A percentile compares a stretch with the other conserved stretches of the same genome.
These are phyloP conservation scores for Campoplex capitator DNA, from an alignment of 2,888 invertebrate genomes.

Conservation along the genomic window DNA sequence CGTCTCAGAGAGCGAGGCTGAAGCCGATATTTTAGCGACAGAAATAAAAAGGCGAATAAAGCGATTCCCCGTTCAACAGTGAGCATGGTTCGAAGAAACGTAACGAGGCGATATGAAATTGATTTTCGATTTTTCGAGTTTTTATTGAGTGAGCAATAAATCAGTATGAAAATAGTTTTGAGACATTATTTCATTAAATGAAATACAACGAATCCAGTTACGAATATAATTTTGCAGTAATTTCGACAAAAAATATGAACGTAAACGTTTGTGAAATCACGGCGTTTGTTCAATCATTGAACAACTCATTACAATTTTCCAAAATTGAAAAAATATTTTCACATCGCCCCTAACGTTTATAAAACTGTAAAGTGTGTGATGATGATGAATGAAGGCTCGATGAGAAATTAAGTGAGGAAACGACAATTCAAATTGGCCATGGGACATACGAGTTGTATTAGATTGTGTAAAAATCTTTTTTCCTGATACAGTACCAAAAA, in stretches of 20 bases:
- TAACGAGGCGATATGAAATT: slow-evolving; percentile 32
- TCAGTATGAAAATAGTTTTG: too few species aligned
- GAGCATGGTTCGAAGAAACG: not conserved
- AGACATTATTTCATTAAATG: not conserved
- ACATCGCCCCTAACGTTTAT: slow-evolving; percentile 9
- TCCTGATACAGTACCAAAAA: not conserved
- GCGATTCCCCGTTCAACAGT: slow-evolving; percentile 20
- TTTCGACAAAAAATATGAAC: too few species aligned
- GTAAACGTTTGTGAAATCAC: not conserved
- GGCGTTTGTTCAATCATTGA: not conserved
- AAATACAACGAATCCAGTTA: not conserved
- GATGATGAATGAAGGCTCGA: slow-evolving; percentile 14
- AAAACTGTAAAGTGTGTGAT: not conserved
- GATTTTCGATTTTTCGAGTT: slow-evolving; percentile 4
- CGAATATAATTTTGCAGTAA: not conserved
- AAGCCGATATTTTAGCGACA: slow-evolving; percentile 24
- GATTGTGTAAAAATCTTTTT: slow-evolving; percentile 4
- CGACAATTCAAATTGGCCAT: slow-evolving; percentile 57
- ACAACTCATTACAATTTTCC: not conserved
- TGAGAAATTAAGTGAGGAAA: slow-evolving; percentile 11
- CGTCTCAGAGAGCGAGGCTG: not conserved
- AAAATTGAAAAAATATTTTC: not conserved
- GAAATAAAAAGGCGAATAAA: slow-evolving; percentile 34
- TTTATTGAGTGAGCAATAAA: not conserved
- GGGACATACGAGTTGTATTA: slow-evolving; percentile 68